Base-by-base conservation (phyloP, 92 coral and sea anemone genomes). In the Palythoa heliodiscus region DNA sequence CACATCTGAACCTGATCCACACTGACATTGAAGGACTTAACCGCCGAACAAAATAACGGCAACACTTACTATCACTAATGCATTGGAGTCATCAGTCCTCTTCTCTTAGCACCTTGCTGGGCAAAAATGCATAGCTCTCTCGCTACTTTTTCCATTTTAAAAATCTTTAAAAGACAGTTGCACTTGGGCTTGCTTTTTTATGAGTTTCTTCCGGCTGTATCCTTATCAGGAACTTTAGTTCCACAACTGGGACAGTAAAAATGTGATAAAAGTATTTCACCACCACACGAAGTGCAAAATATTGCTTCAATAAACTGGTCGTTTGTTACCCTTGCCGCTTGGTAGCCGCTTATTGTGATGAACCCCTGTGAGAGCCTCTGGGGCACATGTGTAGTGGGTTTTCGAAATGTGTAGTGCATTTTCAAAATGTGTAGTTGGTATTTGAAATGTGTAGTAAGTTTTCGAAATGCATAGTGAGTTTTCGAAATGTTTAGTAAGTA, bases 231-330 rank as follows among this genome's bases (percentile, higher is more conserved):
- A 78, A 78, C 78, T 74, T 74, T 73, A 10, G 52, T 84, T n/a
- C 75, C 88, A 85, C 82, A 85, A 85, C 75, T 74, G 71, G 83
- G 75, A 81, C 88, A 85, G 54, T 39, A 85, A 39, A 74, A 37
- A 47, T 85, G 11, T 1, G 64, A 22, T 74, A 11, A 48, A 2
- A 74, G 63, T n/a, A 85, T 52, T 75, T 85, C 82, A 16, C 70
- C 70, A 3, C 88, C 88, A 74, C 88, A 74, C 70, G 43, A 85
- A 23, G 61, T 25, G 68, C 72, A 29, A 84, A 63, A 73, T 72
- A 74, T 84, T 74, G 55, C 70, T 8, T 52, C 14, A 52, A 52
- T 13, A 52, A 8, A 13, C 14, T 8, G 57, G 11, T 8, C 14
- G 57, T 52, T 52, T 8, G 35, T 29, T 0, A 29, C 35, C 0